phyloP scores from a whole-genome alignment of 2,888 invertebrate genomes.

The Phyto melanocephala region DNA sequence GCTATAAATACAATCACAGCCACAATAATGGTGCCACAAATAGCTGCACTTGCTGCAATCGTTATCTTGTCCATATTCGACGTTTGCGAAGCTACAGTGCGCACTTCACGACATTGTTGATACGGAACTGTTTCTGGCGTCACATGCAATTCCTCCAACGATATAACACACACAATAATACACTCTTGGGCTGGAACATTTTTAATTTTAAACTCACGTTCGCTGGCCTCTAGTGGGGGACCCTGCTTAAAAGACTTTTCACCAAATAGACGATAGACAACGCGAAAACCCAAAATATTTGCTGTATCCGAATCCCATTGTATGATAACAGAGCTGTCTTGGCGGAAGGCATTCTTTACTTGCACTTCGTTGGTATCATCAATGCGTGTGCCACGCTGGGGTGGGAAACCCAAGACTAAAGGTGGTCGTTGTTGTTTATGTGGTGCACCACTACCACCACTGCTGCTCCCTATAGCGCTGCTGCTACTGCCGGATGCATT shows the following conservation, averaged over 20 bases:
- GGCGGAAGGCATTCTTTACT: slow-evolving; percentile 89
- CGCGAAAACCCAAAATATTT: slow-evolving; percentile 92
- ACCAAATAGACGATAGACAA: slow-evolving; percentile 93
- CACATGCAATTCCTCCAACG: slow-evolving; percentile 92
- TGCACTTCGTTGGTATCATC: slow-evolving; percentile 87
- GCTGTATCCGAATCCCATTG: slow-evolving; percentile 94
- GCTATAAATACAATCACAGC: slow-evolving; percentile 94
- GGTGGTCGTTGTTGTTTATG: slow-evolving; percentile 83
- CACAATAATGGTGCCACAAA: slow-evolving; percentile 93
- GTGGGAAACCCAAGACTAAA: slow-evolving; percentile 85
- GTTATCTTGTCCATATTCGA: slow-evolving; percentile 97
- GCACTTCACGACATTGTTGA: slow-evolving; percentile 92
- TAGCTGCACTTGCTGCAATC: slow-evolving; percentile 94
- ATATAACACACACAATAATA: slow-evolving; percentile 95
- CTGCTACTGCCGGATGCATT: slow-evolving; percentile 62
- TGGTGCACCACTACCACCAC: slow-evolving; percentile 67
- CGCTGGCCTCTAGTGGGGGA: slow-evolving; percentile 92
- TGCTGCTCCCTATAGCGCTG: slow-evolving; percentile 21
- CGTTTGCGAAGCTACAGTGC: slow-evolving; percentile 89
- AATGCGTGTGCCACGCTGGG: slow-evolving; percentile 83
- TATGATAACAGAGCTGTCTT: slow-evolving; percentile 92
- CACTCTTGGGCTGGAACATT: slow-evolving; percentile 96
- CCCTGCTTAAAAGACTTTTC: slow-evolving; percentile 94
- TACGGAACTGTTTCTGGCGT: slow-evolving; percentile 92
- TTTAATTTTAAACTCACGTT: slow-evolving; percentile 94